Conservation (phyloP, 2,113 vertebrate genomes). For the Indicator maculatus region DNA sequence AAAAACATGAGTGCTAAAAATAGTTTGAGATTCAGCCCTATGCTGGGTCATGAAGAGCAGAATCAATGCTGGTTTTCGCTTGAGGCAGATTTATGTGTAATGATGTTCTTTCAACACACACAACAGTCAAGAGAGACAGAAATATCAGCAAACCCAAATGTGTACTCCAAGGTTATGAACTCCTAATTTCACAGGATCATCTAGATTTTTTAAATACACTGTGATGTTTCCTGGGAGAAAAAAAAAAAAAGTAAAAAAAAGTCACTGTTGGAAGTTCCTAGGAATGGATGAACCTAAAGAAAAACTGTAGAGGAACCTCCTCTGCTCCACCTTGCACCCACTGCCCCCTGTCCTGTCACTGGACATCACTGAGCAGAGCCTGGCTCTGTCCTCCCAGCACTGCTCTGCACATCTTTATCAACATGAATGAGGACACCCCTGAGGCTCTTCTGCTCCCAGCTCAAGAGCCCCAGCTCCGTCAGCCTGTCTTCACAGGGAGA, state of each 20-base stretch:
- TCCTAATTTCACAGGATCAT: neutral
- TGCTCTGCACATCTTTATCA: too few species aligned
- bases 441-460: too few species aligned
- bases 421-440: too few species aligned
- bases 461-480: too few species aligned
- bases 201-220: neutral
- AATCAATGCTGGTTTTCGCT: neutral
- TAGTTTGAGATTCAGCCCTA: neutral
- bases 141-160: neutral
- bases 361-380: too few species aligned
- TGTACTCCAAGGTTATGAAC: neutral
- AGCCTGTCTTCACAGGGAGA: too few species aligned
- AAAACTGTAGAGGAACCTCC: too few species aligned
- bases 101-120: neutral
- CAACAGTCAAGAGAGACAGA: neutral
- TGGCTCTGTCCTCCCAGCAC: too few species aligned
- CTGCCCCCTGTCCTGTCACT: too few species aligned
- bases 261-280: neutral
- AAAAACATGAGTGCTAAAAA: constrained; percentile 12
- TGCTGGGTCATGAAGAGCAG: neutral
- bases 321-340: too few species aligned
- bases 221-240: accelerated
- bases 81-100: neutral
- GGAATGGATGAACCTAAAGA: neutral
- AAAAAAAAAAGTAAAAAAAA: neutral